A percentile compares a stretch with the other conserved stretches of the same genome.
Conservation (phyloP, 2,113 vertebrate genomes). For the Pedetes capensis region DNA sequence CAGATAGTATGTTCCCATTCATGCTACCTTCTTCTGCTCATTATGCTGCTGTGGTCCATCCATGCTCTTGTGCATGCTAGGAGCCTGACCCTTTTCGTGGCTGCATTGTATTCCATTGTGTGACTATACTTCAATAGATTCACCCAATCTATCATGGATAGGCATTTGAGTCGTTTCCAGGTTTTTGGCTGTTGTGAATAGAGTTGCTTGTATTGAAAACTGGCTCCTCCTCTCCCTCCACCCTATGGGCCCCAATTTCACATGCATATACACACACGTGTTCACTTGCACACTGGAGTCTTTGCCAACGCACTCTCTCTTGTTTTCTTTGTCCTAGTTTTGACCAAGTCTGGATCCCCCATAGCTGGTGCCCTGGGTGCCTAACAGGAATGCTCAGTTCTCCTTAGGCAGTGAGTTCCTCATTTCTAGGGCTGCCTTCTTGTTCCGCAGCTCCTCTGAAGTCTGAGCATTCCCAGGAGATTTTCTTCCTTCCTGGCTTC, state of each 20-base stretch:
- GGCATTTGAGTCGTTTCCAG: not conserved
- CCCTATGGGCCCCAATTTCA: rapidly evolving
- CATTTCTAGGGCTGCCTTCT: conserved; percentile 74
- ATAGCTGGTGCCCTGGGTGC: conserved; percentile 61
- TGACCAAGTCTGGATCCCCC: conserved; percentile 47
- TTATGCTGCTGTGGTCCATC: rapidly evolving
- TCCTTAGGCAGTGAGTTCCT: conserved; percentile 68
- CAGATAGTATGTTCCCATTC: rapidly evolving
- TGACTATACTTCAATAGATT: rapidly evolving
- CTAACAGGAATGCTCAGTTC: conserved; percentile 50
- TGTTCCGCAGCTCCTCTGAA: conserved; percentile 78
- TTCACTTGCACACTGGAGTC: rapidly evolving
- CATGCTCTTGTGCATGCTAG: rapidly evolving
- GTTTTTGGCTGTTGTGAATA: rapidly evolving
- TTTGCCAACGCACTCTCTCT: not conserved
- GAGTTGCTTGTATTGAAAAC: no score
- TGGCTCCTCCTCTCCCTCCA: not conserved
- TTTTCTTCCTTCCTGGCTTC: conserved; percentile 68
- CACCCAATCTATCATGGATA: rapidly evolving
- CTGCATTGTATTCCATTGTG: rapidly evolving
- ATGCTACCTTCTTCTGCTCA: rapidly evolving
- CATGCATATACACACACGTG: rapidly evolving
- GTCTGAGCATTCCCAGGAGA: conserved; percentile 76
- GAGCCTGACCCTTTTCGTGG: rapidly evolving
- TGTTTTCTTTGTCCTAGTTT: conserved; percentile 60